Evolutionary conservation across 2,797 vertebrate genomes (phyloP), one percentile per base, ranked within the genome.

Genomic region (Pygocentrus nattereri): DNA sequence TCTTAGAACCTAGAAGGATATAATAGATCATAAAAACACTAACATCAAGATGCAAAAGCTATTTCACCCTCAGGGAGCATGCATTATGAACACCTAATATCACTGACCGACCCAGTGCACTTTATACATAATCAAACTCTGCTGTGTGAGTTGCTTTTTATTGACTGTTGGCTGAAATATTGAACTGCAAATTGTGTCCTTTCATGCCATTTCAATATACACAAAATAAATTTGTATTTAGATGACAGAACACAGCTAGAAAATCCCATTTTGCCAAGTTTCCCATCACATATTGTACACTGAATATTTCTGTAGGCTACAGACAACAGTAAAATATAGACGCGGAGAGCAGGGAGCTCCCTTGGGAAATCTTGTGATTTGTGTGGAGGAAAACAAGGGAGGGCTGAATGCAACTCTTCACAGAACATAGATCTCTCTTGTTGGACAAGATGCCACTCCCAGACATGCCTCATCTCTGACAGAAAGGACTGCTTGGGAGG

Each of bases 291-390:
- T 19, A 56, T 74, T 59, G 34, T 59, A 4, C 27, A 44, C 31
- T 44, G 72, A 59, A 59, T 50, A 61, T 90, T 88, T 91, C 89
- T 89, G 91, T 87, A 86, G 88, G 86, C 76, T 75, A 82, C 67
- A 71, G 30, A 71, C 65, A 82, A 47, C 50, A 70, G 68, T 73
- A 76, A 77, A 81, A 68, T 84, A 81, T 67, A 54, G 74, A 61
- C 82, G 78, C 88, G 58, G 49, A 67, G 85, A 86, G 82, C 80
- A 31, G 27, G 82, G 64, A 41, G 79, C 82, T 87, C 93, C 90
- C 92, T 41, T 86, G 93, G 93, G 93, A 94, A 94, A 94, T 94
- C 91, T 93, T 88, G 80, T 86, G 89, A 90, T 94, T 93, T 93
- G 92, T 93, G 91, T 93, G 90, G 90, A 82, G 88, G 90, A 89